phyloP scores from a whole-genome alignment of 2,888 invertebrate genomes.

The Desoria tigrina region DNA sequence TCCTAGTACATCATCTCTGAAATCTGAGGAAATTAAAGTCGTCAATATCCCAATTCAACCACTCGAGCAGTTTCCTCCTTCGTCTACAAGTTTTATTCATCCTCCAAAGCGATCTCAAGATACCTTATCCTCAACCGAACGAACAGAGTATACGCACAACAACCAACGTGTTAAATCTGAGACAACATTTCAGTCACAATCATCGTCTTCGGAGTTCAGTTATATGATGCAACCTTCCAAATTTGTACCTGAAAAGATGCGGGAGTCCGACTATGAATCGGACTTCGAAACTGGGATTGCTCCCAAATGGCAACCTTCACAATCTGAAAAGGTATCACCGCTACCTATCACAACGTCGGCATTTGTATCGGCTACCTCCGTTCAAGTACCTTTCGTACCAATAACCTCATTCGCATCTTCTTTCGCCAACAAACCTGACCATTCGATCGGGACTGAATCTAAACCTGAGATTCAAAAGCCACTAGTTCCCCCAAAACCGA shows the following conservation, averaged over 20 bases:
- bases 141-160: too few relatives aligned
- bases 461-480: conserved; percentile 18
- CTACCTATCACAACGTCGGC: conserved; percentile 55
- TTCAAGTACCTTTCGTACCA: not conserved
- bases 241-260: conserved; percentile 67
- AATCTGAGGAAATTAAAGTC: not conserved
- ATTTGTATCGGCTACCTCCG: conserved; percentile 64
- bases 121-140: too few relatives aligned
- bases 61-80: not conserved
- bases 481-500: conserved; percentile 18
- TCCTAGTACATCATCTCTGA: not conserved
- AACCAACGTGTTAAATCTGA: too few relatives aligned
- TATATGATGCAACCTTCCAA: conserved; percentile 66
- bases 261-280: conserved; percentile 72
- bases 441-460: conserved; percentile 8
- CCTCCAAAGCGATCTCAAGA: too few relatives aligned
- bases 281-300: conserved; percentile 69
- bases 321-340: not conserved
- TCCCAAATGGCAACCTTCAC: conserved; percentile 1
- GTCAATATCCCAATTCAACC: conserved; percentile 8
- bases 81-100: too few relatives aligned
- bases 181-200: too few relatives aligned
- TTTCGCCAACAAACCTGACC: not conserved
- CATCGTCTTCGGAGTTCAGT: not conserved
- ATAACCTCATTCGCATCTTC: conserved; percentile 6